Evolutionary conservation across 1,140 invertebrate genomes (phyloP), one percentile per base, ranked within the genome.

Genomic region (Oncopeltus fasciatus): DNA sequence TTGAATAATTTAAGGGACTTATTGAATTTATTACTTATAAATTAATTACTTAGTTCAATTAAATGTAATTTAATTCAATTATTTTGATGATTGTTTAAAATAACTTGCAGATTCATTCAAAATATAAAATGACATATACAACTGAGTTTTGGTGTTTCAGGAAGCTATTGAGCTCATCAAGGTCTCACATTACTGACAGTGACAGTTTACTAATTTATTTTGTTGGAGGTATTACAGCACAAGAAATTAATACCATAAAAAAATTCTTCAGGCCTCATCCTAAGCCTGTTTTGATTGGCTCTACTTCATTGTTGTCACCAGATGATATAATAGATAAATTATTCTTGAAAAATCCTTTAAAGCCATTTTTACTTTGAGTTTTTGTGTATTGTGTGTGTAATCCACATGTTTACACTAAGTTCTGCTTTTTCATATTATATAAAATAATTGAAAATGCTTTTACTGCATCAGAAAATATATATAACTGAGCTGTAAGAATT

Each of bases 211-310:
- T 68, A 16, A n/a, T 68, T 43, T 64, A 62, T 59, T 44, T 68
- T 8, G 29, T 68, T 27, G 67, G 67, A n/a, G 67, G 67, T 18
- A 60, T 68, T 11, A 65, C 66, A 26, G 66, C 61, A 2, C 62
- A 64, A 31, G 67, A 68, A 66, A 62, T 67, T 11, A 63, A 59
- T 46, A 28, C 53, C 8, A 60, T 67, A 27, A 60, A 58, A 18
- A 61, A 64, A n/a, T 53, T 33, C 11, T 56, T 64, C 33, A 59
- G 28, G 33, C 16, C 28, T 21, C 31, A 29, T 57, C 56, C 44
- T 14, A 64, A 64, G 44, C 27, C 44, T 31, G 58, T 64, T 3
- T 44, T 64, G n/a, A 38, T 64, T 26, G 63, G 63, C 20, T 64
- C 63, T 1, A 64, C 63, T 27, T 18, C 43, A 27, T 44, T 64